These are phyloP conservation scores for Drosophila aldrichi DNA, from an alignment of 2,888 invertebrate species.

Conservation along the genomic window DNA sequence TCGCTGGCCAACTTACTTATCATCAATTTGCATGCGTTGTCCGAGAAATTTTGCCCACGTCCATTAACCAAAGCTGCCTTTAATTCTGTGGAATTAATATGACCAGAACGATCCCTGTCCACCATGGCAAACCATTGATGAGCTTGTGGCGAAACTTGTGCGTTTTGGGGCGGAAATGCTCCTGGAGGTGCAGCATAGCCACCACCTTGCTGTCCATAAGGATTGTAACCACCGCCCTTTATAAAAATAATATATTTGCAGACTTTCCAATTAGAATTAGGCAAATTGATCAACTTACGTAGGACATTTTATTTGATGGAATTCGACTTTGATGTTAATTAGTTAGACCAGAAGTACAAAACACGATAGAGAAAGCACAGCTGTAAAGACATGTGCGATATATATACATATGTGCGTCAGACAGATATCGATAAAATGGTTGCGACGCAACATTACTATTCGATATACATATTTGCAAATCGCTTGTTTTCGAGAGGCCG, in stretches of 20 bases:
- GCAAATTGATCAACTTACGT: conserved; percentile 61
- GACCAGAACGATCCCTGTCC: conserved; percentile 93
- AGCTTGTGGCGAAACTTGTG: conserved; percentile 89
- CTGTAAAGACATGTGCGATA: conserved; percentile 21
- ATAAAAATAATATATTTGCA: background rate
- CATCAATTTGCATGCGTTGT: conserved; percentile 94
- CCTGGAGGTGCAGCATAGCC: conserved; percentile 83
- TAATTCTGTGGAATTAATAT: conserved; percentile 91
- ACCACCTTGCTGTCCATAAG: conserved; percentile 62
- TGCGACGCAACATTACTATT: conserved; percentile 14
- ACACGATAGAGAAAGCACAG: conserved; percentile 19
- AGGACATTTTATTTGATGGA: conserved; percentile 70
- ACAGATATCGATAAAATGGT: conserved; percentile 29
- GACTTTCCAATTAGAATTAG: background rate
- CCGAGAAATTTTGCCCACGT: conserved; percentile 90
- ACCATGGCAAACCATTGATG: conserved; percentile 94
- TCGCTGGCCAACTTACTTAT: conserved; percentile 86
- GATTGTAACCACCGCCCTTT: conserved; percentile 78
- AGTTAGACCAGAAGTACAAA: conserved; percentile 15
- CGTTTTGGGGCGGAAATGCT: conserved; percentile 85
- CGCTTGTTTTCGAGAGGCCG: conserved; percentile 27
- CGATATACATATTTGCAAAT: conserved; percentile 13
- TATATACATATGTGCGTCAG: background rate
- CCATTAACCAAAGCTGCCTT: conserved; percentile 93
- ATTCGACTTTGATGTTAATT: conserved; percentile 32